Evolutionary conservation across 2,797 vertebrate species (phyloP).

Genomic region (Tapera naevia): DNA sequence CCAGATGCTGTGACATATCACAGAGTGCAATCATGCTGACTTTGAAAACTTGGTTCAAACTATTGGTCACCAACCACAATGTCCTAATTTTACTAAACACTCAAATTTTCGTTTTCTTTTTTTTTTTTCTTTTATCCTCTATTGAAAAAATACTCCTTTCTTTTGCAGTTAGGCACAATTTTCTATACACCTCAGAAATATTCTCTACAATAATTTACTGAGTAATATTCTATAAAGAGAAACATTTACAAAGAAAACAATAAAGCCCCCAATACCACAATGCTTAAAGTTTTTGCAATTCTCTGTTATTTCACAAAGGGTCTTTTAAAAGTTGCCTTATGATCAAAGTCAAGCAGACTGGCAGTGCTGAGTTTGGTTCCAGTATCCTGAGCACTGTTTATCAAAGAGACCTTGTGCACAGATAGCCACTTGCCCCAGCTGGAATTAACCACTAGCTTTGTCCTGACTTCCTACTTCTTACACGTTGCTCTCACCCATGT

Average conservation of each 20-base stretch:
- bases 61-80: background rate
- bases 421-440: too few species aligned
- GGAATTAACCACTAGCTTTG: background rate
- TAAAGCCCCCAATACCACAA: background rate
- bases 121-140: background rate
- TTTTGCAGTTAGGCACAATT: background rate
- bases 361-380: background rate
- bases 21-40: background rate
- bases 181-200: background rate
- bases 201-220: background rate
- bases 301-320: background rate
- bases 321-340: background rate
- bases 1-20: background rate
- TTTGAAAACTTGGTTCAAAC: constrained; percentile 8
- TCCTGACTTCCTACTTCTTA: background rate
- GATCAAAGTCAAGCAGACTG: background rate
- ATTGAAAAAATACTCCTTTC: background rate
- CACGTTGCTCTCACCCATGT: background rate
- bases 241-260: background rate
- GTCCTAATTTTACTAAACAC: background rate
- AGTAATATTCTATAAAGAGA: background rate
- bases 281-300: background rate
- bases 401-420: background rate
- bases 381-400: too few species aligned
- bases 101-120: background rate